Evolutionary conservation across 2,113 vertebrate genomes (phyloP).

Genomic region (Mobula hypostoma): DNA sequence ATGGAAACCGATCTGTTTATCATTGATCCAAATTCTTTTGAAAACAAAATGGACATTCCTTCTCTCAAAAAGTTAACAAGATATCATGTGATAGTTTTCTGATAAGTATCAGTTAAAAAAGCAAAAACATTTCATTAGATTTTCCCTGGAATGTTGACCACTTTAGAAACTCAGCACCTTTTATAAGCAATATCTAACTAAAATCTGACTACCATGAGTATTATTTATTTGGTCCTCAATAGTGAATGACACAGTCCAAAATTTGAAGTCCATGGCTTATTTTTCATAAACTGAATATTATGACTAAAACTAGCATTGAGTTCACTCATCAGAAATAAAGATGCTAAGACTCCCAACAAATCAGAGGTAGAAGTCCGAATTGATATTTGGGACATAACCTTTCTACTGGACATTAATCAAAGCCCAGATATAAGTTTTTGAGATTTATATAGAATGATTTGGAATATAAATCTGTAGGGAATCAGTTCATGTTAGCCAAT

Average conservation of each 20-base stretch:
- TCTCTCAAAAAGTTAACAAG: constrained; percentile 7
- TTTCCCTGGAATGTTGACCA: constrained; percentile 32
- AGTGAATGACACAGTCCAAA: constrained; percentile 20
- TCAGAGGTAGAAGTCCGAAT: background rate
- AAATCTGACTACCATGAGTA: background rate
- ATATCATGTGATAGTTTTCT: background rate
- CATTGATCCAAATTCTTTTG: background rate
- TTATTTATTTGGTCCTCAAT: constrained; percentile 23
- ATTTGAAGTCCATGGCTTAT: background rate
- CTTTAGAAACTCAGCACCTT: background rate
- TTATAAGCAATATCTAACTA: background rate
- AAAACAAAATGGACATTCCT: constrained; percentile 19
- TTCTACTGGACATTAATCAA: background rate
- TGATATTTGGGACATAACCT: background rate
- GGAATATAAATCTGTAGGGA: background rate
- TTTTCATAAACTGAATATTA: constrained; percentile 14
- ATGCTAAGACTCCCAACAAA: constrained; percentile 4
- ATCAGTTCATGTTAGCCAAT: background rate
- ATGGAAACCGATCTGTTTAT: constrained; percentile 5
- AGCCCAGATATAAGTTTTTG: background rate
- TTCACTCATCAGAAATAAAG: background rate
- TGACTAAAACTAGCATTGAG: background rate
- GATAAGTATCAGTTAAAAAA: background rate
- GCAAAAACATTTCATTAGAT: background rate
- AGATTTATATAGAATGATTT: background rate